A percentile compares a stretch with the other conserved stretches of the same genome.
Evolutionary conservation across 2,113 vertebrate genomes (phyloP).

Genomic region (Nannobrachium achirus): DNA sequence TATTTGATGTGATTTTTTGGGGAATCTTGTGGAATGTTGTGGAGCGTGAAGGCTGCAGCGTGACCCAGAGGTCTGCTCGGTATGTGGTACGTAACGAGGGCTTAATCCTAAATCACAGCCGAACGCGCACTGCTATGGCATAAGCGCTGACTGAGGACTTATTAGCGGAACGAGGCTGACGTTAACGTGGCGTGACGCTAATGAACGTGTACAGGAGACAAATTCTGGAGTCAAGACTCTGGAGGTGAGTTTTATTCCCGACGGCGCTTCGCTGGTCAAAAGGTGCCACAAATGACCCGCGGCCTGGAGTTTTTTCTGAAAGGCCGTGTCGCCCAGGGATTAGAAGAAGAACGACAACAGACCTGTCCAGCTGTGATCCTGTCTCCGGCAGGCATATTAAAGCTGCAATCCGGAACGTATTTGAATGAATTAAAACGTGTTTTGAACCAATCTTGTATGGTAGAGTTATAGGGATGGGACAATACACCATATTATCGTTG

Average conservation of each 20-base stretch:
- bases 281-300: background rate
- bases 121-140: no score
- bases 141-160: background rate
- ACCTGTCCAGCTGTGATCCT: slow-evolving; percentile 4
- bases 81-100: background rate
- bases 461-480: no score
- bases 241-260: no score
- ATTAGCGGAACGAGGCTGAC: no score
- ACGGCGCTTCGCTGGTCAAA: no score
- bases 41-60: background rate
- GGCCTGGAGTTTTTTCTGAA: slow-evolving; percentile 2
- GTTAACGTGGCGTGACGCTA: no score
- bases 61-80: background rate
- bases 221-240: no score
- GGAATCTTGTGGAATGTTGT: slow-evolving; percentile 33
- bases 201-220: no score
- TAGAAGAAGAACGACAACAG: slow-evolving; percentile 19
- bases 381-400: slow-evolving; percentile 24
- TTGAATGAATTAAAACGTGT: no score
- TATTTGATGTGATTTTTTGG: slow-evolving; percentile 20
- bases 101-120: background rate
- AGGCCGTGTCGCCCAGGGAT: background rate
- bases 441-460: no score
- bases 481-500: no score
- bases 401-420: slow-evolving; percentile 5